A percentile compares a stretch with the other conserved stretches of the same genome.
These are phyloP conservation scores for Lithophane socia DNA, from an alignment of 2,888 invertebrate species.

Conservation along the genomic window DNA sequence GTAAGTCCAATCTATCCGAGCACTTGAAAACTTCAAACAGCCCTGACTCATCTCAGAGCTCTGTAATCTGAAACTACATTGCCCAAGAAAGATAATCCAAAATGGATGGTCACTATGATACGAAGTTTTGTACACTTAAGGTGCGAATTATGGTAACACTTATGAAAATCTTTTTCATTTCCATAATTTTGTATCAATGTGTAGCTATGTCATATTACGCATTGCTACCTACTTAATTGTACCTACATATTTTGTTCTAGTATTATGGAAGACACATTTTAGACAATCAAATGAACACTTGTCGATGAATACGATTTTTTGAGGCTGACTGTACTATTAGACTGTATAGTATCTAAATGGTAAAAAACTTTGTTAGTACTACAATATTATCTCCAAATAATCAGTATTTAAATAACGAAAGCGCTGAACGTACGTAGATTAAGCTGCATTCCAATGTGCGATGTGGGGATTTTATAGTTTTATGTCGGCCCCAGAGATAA, in stretches of 20 bases:
- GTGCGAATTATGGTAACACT: constrained; percentile 21
- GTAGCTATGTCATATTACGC: not conserved
- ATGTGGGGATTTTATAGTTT: not conserved
- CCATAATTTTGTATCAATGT: not conserved
- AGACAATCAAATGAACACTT: not conserved
- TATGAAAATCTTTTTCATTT: not conserved
- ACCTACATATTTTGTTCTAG: too few species aligned
- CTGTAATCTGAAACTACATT: constrained; percentile 31
- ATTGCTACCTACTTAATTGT: not conserved
- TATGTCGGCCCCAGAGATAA: not conserved
- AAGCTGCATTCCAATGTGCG: not conserved
- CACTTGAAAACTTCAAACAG: constrained; percentile 26
- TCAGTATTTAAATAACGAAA: not conserved
- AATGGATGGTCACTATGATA: constrained; percentile 16
- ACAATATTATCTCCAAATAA: not conserved
- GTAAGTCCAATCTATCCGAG: constrained; percentile 4
- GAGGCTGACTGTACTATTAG: not conserved
- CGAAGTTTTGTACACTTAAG: constrained; percentile 25
- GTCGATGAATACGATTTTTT: not conserved
- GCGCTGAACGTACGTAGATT: not conserved
- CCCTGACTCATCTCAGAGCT: constrained; percentile 26
- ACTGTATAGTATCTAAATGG: not conserved
- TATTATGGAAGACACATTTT: not conserved
- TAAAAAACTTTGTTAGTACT: not conserved
- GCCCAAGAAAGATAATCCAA: constrained; percentile 30